Evolutionary conservation across 2,113 vertebrate genomes (phyloP).

Genomic region (Pterophyllum scalare): DNA sequence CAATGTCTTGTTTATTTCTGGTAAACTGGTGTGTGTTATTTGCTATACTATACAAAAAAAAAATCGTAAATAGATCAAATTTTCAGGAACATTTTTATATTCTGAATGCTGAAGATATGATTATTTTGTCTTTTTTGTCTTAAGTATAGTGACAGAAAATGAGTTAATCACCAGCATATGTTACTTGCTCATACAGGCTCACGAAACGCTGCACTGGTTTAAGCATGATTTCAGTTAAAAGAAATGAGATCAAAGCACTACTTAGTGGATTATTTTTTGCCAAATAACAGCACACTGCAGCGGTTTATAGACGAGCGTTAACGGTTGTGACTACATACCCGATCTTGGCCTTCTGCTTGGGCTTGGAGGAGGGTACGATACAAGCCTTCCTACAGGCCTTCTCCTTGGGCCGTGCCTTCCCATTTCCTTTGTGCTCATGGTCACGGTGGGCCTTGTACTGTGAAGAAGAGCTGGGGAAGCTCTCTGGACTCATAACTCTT

Average conservation of each 20-base stretch:
- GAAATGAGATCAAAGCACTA: conserved; percentile 25
- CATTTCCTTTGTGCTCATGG: conserved; percentile 86
- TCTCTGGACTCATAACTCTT: conserved; percentile 96
- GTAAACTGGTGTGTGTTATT: background rate
- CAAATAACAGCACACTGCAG: conserved; percentile 1
- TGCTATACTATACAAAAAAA: background rate
- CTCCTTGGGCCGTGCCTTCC: conserved; percentile 86
- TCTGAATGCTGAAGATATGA: background rate
- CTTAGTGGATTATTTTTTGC: conserved; percentile 9
- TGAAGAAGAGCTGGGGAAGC: conserved; percentile 94
- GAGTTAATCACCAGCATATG: conserved; percentile 13
- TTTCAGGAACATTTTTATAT: background rate
- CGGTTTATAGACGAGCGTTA: background rate
- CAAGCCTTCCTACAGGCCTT: conserved; percentile 89
- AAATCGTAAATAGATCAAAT: background rate
- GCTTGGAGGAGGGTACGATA: conserved; percentile 87
- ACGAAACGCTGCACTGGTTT: conserved; percentile 19
- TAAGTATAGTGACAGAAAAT: background rate
- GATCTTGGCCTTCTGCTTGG: conserved; percentile 96
- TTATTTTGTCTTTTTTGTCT: background rate
- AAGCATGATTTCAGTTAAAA: conserved; percentile 15
- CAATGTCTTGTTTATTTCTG: background rate
- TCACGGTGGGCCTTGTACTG: conserved; percentile 80
- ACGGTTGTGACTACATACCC: conserved; percentile 82
- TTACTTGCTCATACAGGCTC: conserved; percentile 26